Conservation (phyloP, 2,113 vertebrate genomes). For the Ramphastos sulfuratus region DNA sequence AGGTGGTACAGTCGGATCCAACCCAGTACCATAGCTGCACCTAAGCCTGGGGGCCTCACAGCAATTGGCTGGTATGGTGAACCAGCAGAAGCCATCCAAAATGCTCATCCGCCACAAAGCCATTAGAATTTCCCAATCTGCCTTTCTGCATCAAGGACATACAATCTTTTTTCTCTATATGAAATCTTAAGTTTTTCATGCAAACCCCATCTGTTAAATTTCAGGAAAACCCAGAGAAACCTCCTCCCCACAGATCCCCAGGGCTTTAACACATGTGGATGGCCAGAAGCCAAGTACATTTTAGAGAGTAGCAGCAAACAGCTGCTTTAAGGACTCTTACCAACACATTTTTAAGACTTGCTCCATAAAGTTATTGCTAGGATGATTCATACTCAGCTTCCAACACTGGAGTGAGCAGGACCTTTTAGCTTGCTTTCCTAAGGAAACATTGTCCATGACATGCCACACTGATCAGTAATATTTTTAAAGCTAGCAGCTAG, state of each 20-base stretch:
- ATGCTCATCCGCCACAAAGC: neutral
- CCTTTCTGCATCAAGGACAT: neutral
- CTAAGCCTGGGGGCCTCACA: rapidly evolving
- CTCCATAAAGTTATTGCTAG: neutral
- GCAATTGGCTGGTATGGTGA: neutral
- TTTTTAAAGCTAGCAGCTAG: neutral
- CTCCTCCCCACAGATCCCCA: neutral
- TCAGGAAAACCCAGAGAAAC: neutral
- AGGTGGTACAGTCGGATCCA: neutral
- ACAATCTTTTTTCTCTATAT: neutral
- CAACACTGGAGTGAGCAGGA: neutral
- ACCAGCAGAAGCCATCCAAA: neutral
- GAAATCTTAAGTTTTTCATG: neutral
- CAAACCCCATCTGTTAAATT: neutral
- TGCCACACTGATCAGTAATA: neutral
- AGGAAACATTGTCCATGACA: neutral
- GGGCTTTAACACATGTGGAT: neutral
- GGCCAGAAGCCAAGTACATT: constrained; percentile 11
- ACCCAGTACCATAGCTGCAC: neutral
- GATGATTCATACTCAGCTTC: neutral
- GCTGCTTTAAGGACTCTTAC: constrained; percentile 7
- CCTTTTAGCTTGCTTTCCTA: neutral
- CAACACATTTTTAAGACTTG: neutral
- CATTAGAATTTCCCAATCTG: neutral
- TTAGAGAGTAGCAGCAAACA: constrained; percentile 14